These are phyloP conservation scores for Sphaerophoria taeniata DNA, from an alignment of 2,888 invertebrate species.

Conservation along the genomic window DNA sequence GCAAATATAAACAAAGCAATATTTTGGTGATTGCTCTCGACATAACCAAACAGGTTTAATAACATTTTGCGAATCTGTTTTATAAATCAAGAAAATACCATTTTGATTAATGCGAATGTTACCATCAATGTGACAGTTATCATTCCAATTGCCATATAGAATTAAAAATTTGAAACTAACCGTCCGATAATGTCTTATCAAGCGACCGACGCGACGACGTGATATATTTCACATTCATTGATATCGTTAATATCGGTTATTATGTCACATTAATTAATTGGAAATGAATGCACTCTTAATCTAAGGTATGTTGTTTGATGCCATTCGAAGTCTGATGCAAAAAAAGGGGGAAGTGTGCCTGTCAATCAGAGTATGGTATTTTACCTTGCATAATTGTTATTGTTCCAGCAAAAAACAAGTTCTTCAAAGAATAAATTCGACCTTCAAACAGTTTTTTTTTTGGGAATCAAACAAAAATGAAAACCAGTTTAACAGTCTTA, in stretches of 20 bases:
- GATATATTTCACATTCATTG: too few relatives aligned
- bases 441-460: background rate
- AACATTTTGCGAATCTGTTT: too few relatives aligned
- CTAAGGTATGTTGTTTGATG: background rate
- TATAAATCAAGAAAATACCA: too few relatives aligned
- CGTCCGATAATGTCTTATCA: too few relatives aligned
- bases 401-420: conserved; percentile 6
- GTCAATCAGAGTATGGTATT: background rate
- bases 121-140: too few relatives aligned
- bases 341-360: background rate
- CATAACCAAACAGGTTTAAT: too few relatives aligned
- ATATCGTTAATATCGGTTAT: background rate
- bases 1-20: too few relatives aligned
- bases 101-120: too few relatives aligned
- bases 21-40: too few relatives aligned
- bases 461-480: background rate
- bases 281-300: background rate
- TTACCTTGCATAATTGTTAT: background rate
- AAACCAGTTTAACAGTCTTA: background rate
- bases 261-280: background rate
- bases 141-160: too few relatives aligned
- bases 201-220: too few relatives aligned
- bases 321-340: background rate
- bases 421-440: background rate
- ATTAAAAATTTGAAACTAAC: too few relatives aligned